phyloP scores from a whole-genome alignment of 2,888 invertebrate species.

The Laothoe populi region DNA sequence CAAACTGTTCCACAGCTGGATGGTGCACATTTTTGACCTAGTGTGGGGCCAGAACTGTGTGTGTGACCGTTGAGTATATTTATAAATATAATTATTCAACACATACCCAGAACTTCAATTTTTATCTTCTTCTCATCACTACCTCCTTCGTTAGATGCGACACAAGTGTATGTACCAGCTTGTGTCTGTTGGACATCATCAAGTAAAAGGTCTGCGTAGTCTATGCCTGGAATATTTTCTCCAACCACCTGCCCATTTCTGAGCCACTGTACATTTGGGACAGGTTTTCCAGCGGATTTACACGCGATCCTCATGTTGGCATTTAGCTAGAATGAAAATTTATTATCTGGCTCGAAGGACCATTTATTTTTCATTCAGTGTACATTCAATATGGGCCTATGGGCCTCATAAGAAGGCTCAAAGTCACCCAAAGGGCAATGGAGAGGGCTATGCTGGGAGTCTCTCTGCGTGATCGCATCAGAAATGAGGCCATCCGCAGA shows the following conservation, averaged over 20 bases:
- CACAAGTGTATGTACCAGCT: constrained; percentile 83
- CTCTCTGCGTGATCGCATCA: too few species aligned
- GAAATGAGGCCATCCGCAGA: too few species aligned
- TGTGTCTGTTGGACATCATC: constrained; percentile 50
- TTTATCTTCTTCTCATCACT: constrained; percentile 60
- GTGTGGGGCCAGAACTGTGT: too few species aligned
- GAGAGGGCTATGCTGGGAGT: too few species aligned
- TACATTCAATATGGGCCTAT: too few species aligned
- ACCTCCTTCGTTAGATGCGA: constrained; percentile 84
- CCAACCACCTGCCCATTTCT: constrained; percentile 65
- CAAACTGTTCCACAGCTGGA: too few species aligned
- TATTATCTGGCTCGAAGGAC: constrained; percentile 5
- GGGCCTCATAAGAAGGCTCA: too few species aligned
- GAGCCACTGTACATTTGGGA: constrained; percentile 85
- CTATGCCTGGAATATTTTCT: constrained; percentile 50
- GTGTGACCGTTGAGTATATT: not conserved
- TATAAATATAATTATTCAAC: too few species aligned
- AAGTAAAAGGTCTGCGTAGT: constrained; percentile 64
- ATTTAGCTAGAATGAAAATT: constrained; percentile 54
- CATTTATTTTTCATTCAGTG: too few species aligned
- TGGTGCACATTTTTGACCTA: too few species aligned
- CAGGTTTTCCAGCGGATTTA: constrained; percentile 84
- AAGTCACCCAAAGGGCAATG: too few species aligned
- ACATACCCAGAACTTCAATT: constrained; percentile 71
- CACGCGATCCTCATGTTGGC: constrained; percentile 71